phyloP scores from a whole-genome alignment of 2,113 vertebrate species.

The Grammomys surdaster region DNA sequence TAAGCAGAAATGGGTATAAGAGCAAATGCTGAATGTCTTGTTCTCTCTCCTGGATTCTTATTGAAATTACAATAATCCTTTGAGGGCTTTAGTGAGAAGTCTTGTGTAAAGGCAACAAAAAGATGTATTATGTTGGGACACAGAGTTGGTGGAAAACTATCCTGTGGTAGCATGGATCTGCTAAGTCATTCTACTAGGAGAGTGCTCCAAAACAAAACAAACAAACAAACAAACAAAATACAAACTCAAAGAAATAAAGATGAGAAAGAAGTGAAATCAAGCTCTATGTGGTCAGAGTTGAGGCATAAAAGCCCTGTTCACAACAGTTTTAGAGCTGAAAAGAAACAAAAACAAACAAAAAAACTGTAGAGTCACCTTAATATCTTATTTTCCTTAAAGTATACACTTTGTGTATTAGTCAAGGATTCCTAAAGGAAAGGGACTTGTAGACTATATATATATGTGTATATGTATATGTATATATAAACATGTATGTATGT shows the following conservation, averaged over 20 bases:
- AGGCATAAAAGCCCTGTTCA: not conserved
- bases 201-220: not conserved
- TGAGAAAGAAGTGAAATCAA: not conserved
- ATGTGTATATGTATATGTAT: not conserved
- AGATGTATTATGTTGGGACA: not conserved
- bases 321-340: not conserved
- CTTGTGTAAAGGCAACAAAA: constrained; percentile 1
- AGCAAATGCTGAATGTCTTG: not conserved
- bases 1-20: not conserved
- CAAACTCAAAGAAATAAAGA: not conserved
- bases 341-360: too few species aligned
- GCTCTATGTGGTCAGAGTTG: fast-evolving
- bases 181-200: not conserved
- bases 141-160: not conserved
- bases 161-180: not conserved
- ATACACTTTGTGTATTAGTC: not conserved
- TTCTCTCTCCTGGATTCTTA: not conserved
- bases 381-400: not conserved
- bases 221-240: not conserved
- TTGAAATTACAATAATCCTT: not conserved
- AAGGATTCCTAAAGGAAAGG: not conserved
- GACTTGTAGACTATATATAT: not conserved
- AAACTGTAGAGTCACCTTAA: not conserved
- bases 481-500: not conserved
- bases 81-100: not conserved